Base-by-base conservation (phyloP, 2,113 vertebrate genomes). In the Cnemophilus loriae region DNA sequence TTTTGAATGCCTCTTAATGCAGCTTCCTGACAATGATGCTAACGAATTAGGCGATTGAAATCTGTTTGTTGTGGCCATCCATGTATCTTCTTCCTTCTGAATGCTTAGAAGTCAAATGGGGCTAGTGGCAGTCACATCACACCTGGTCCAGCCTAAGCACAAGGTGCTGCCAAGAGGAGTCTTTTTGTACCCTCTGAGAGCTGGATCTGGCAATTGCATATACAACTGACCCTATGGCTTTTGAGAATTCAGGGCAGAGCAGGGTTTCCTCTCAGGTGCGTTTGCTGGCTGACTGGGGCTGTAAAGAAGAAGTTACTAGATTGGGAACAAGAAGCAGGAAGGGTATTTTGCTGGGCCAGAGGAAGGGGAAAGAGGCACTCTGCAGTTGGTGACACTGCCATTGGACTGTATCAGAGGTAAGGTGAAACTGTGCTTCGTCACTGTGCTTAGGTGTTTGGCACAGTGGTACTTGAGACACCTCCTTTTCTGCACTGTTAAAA, bases 401-500 rank as follows among this genome's bases (percentile, higher is more conserved):
- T 6, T 33, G 50, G 17, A 2, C 24, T 74, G 30, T 56, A 0
- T 22, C 23, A 17, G 63, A 79, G 32, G 22, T 49, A 22, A 42
- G 3, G 16, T 52, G 61, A 52, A 82, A 52, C 67, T 60, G 46
- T 4, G 1, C 23, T 57, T 59, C 0, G 0, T 53, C 44, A 1
- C 50, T 42, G 35, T 70, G 5, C 67, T 55, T 7, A 4, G 0
- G 7, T 59, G 41, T 46, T 67, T 11, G n/a, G 52, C 67, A 32
- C 63, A 16, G 46, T 6, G 37, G 28, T 57, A 55, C 56, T 33
- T 15, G 23, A 41, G 47, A 15, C 35, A 32, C n/a, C 18, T 32
- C 16, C 27, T 69, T 26, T 57, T 80, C 65, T 77, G 64, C 27
- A 1, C 55, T 64, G 7, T 13, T 63, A 0, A 9, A 39, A 16